phyloP scores from a whole-genome alignment of 2,888 invertebrate species.

The Teleiodes luculella region DNA sequence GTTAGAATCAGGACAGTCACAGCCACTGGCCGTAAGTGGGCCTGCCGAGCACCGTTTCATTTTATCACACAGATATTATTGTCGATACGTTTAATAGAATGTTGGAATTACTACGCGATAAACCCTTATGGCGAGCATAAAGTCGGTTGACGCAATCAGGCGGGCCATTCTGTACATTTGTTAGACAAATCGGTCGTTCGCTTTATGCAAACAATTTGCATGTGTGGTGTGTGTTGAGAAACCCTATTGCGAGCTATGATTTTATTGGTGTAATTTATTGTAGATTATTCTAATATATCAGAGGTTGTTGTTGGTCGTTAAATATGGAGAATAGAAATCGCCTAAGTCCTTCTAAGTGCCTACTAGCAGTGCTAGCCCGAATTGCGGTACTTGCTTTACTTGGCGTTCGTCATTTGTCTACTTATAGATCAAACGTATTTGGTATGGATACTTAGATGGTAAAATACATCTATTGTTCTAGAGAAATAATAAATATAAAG shows the following conservation, averaged over 20 bases:
- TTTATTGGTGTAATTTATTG: constrained; percentile 8
- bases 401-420: constrained; percentile 6
- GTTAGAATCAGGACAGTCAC: constrained; percentile 22
- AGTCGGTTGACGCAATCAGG: constrained; percentile 63
- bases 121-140: constrained; percentile 61
- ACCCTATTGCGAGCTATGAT: background rate
- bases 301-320: constrained; percentile 3
- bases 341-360: background rate
- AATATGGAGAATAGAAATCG: background rate
- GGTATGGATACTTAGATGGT: background rate
- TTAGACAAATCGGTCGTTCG: constrained; percentile 62
- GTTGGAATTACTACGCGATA: constrained; percentile 58
- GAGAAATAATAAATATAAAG: too few species aligned
- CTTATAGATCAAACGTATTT: background rate
- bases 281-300: constrained; percentile 6
- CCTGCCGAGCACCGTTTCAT: constrained; percentile 57
- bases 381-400: background rate
- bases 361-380: too few species aligned
- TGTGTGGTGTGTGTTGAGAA: constrained; percentile 24
- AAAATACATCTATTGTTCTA: too few species aligned
- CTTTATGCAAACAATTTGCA: constrained; percentile 39
- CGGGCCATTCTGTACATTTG: constrained; percentile 63
- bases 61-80: constrained; percentile 61
- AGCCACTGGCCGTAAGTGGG: constrained; percentile 62
- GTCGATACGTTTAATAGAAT: constrained; percentile 64